Evolutionary conservation across 2,888 invertebrate genomes (phyloP), one percentile per base, ranked within the genome.

Genomic region (Luperina nickerlii): DNA sequence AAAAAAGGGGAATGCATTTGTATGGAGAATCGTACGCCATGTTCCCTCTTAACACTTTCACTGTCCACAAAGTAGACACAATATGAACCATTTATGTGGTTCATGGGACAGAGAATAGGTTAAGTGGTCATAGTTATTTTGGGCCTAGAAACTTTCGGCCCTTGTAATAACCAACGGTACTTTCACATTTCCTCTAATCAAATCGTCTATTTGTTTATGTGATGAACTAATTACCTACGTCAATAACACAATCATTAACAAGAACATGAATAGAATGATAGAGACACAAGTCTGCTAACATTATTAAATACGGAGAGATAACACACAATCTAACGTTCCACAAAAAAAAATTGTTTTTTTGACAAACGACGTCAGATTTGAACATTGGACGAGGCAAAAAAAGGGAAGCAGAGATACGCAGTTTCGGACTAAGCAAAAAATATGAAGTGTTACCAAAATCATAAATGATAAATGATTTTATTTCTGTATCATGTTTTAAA

Each of bases 221-320:
- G 32, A 38, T 3, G 6, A 38, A 38, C 38, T 38, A 6, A 68
- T 57, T 42, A 57, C 18, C 13, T 48, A 9, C 79, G 57, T 65
- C 48, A 70, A 57, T 70, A 54, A 48, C 20, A 68, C 6, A 24
- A 24, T 45, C 27, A 62, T 62, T 27, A 42, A 54, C 13, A 54
- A 13, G 13, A 57, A 15, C 15, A 42, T 0, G n/a, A 76, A 69
- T 27, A 81, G 8, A 60, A 45, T 13, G 57, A 76, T 69, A 60
- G 57, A 60, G 60, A 65, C 2, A 65, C 3, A 24, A 11, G 42
- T n/a, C 42, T n/a, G n/a, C 15, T 45, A 73, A 72, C 1, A 18
- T 81, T 81, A 67, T 67, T 60, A 3, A 67, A 45, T 70, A 42
- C 48, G 1, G 0, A 2, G 0, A n/a, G 82, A 80, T 80, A 74